phyloP scores from a whole-genome alignment of 2,797 vertebrate species.

The Vireo griseus region DNA sequence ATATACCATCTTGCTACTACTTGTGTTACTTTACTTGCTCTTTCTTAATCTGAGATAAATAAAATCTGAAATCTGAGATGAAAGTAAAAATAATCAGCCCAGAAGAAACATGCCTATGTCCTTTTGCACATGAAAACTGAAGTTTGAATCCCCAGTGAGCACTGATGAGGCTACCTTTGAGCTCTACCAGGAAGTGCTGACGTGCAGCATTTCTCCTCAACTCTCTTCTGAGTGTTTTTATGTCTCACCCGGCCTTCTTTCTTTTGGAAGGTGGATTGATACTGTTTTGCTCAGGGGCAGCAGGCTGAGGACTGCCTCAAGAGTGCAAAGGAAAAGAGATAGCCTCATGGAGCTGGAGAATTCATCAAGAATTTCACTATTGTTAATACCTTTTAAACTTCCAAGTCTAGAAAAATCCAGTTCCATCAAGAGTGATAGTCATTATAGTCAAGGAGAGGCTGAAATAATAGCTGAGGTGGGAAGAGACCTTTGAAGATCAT shows the following conservation, averaged over 20 bases:
- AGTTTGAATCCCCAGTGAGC: background rate
- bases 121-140: background rate
- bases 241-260: background rate
- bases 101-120: background rate
- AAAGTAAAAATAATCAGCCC: background rate
- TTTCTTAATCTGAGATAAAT: background rate
- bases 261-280: background rate
- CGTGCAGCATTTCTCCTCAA: background rate
- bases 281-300: background rate
- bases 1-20: background rate
- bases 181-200: background rate
- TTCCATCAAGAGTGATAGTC: background rate
- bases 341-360: background rate
- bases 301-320: background rate
- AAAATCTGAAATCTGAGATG: background rate
- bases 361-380: background rate
- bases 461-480: background rate
- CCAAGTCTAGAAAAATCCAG: background rate
- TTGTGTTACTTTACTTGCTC: background rate
- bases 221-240: background rate
- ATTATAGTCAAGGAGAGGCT: background rate
- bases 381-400: background rate
- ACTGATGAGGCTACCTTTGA: rapidly evolving
- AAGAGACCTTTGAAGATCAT: background rate
- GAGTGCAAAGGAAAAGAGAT: background rate